Percentiles rank a stretch among this genome's conserved stretches.
phyloP scores from a whole-genome alignment of 2,888 invertebrate species.

The Parnassius mnemosyne region DNA sequence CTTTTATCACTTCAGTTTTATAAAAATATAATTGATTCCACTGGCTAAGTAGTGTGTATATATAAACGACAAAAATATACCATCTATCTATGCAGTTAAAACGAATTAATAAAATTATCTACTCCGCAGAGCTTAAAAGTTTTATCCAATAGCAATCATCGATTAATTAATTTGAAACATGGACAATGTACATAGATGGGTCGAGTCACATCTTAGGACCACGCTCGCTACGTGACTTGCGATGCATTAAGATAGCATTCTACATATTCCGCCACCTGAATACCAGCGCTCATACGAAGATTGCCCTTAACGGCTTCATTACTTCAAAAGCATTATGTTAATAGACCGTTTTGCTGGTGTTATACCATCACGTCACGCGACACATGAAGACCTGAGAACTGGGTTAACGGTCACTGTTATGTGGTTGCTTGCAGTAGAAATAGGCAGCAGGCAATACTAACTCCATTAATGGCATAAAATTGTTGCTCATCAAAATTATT shows the following conservation, averaged over 20 bases:
- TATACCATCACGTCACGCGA: constrained; percentile 70
- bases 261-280: constrained; percentile 64
- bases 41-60: too few relatives aligned
- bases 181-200: background rate
- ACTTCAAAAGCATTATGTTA: constrained; percentile 56
- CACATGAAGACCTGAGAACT: constrained; percentile 35
- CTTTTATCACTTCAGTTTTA: too few relatives aligned
- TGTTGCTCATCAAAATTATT: too few relatives aligned
- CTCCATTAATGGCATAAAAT: too few relatives aligned
- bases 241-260: constrained; percentile 64
- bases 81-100: too few relatives aligned
- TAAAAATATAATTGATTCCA: too few relatives aligned
- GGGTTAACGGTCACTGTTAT: constrained; percentile 11
- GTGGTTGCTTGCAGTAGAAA: background rate
- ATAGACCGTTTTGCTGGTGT: constrained; percentile 45
- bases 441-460: too few relatives aligned
- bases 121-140: background rate
- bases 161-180: constrained; percentile 21
- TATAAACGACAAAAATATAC: too few relatives aligned
- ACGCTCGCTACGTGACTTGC: constrained; percentile 50
- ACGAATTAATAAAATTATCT: too few relatives aligned
- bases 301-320: constrained; percentile 61
- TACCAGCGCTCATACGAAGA: constrained; percentile 39
- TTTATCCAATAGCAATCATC: constrained; percentile 8
- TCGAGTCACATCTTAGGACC: constrained; percentile 24